Evolutionary conservation across 2,888 invertebrate genomes (phyloP).

Genomic region (Ceraclea dissimilis): DNA sequence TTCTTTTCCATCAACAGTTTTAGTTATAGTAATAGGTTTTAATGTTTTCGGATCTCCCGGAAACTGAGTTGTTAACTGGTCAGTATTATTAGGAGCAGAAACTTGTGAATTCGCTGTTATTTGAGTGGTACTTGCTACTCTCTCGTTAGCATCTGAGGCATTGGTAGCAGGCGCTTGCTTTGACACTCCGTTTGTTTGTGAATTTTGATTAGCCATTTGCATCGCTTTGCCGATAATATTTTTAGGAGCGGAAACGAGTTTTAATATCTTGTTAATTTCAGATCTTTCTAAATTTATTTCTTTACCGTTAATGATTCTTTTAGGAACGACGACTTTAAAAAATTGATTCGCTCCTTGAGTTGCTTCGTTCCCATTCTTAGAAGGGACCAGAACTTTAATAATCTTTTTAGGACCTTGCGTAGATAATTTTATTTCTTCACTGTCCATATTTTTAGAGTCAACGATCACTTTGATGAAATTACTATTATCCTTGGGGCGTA

Average conservation of each 20-base stretch:
- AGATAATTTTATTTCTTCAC: background rate
- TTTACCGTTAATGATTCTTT: background rate
- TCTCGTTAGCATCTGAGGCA: too few species aligned
- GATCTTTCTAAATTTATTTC: background rate
- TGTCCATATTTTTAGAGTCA: background rate
- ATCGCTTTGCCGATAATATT: too few species aligned
- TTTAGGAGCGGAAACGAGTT: background rate
- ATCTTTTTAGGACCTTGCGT: background rate
- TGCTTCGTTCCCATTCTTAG: background rate
- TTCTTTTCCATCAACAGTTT: too few species aligned
- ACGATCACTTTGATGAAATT: background rate
- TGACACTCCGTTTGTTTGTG: too few species aligned
- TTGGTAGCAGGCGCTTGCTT: too few species aligned
- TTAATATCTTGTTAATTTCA: background rate
- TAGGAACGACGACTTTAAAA: background rate
- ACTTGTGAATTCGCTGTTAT: too few species aligned
- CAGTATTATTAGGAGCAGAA: too few species aligned
- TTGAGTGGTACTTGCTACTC: too few species aligned
- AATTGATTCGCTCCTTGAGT: background rate
- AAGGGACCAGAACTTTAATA: background rate
- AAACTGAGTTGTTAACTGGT: too few species aligned
- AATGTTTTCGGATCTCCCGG: too few species aligned
- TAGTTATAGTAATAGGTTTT: too few species aligned
- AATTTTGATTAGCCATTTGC: too few species aligned
- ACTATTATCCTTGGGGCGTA: background rate